Conservation (phyloP, 2,113 vertebrate species). For the Desmodus rotundus region DNA sequence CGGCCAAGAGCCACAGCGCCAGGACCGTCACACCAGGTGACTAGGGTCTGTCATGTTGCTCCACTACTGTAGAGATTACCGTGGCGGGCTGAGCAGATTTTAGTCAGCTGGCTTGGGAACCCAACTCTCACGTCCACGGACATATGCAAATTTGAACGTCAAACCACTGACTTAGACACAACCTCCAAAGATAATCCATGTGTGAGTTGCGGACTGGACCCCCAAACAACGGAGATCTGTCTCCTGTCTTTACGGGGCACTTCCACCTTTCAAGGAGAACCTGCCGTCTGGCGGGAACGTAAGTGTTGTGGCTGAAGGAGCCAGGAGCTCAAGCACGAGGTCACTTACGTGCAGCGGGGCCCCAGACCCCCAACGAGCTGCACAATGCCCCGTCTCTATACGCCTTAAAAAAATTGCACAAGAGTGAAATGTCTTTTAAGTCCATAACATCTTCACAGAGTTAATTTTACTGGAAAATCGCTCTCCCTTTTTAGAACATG, state of each 20-base stretch:
- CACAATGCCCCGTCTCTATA: not conserved
- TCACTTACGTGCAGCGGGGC: not conserved
- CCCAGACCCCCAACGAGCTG: not conserved
- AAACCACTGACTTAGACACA: not conserved
- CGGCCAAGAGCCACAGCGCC: not conserved
- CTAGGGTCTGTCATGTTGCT: not conserved
- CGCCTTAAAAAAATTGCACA: not conserved
- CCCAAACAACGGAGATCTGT: not conserved
- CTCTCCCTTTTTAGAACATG: conserved; percentile 20
- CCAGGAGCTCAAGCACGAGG: not conserved
- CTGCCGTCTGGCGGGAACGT: not conserved
- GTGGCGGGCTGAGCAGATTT: accelerated
- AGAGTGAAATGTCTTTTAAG: not conserved
- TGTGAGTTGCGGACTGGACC: not conserved
- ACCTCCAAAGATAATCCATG: not conserved
- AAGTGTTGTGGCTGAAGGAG: not conserved
- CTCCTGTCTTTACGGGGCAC: not conserved
- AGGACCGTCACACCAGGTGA: no score
- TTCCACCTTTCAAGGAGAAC: not conserved
- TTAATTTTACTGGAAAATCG: conserved; percentile 28
- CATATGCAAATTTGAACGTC: not conserved
- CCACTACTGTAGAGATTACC: not conserved
- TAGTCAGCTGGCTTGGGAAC: not conserved
- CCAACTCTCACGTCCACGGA: not conserved
- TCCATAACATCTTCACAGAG: not conserved